phyloP scores from a whole-genome alignment of 2,888 invertebrate genomes.

The Papilio elwesi region DNA sequence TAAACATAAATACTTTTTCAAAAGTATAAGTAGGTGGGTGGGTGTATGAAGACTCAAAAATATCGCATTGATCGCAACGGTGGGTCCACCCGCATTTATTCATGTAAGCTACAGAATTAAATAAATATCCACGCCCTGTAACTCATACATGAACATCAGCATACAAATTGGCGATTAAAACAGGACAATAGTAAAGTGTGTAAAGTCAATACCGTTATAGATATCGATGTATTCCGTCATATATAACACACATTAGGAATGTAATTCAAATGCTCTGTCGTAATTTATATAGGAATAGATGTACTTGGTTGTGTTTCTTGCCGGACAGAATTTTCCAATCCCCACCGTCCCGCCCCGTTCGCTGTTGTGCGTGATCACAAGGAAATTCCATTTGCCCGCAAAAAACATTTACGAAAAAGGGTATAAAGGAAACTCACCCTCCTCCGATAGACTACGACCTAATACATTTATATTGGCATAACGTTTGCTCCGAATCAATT shows the following conservation, averaged over 20 bases:
- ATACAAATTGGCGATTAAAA: too few species aligned
- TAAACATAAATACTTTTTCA: too few species aligned
- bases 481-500: conserved; percentile 25
- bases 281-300: not conserved
- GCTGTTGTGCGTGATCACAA: conserved; percentile 71
- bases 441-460: conserved; percentile 20
- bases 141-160: too few species aligned
- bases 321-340: conserved; percentile 71
- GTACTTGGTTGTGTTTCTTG: conserved; percentile 35
- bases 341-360: conserved; percentile 49
- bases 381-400: conserved; percentile 75
- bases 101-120: too few species aligned
- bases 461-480: conserved; percentile 27
- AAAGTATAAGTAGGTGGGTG: too few species aligned
- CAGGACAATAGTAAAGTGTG: too few species aligned
- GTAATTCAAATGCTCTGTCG: conserved; percentile 21
- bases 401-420: conserved; percentile 68
- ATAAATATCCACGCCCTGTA: too few species aligned
- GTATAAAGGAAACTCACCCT: conserved; percentile 51
- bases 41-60: too few species aligned
- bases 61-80: too few species aligned
- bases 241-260: not conserved
- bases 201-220: too few species aligned
- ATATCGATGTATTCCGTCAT: too few species aligned
- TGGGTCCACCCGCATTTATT: too few species aligned